A percentile compares a stretch with the other conserved stretches of the same genome.
These are phyloP conservation scores for Cecidostiba fungosa DNA, from an alignment of 2,888 invertebrate species.

Conservation along the genomic window DNA sequence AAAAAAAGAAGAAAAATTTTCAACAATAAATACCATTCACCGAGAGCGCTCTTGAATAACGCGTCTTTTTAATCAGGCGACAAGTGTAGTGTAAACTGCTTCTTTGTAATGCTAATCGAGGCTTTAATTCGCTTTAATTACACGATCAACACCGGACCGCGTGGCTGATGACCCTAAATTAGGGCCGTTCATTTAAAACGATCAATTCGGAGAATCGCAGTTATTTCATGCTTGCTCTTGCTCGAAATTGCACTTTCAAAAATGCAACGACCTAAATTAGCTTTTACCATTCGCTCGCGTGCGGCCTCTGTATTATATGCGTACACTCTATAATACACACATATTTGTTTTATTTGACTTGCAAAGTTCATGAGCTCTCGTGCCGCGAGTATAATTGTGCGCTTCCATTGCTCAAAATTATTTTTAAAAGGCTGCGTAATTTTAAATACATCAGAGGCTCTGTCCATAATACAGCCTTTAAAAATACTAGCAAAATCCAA, in stretches of 20 bases:
- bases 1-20: too few relatives aligned
- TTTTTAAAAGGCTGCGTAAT: not conserved
- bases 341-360: conserved; percentile 38
- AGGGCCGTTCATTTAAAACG: conserved; percentile 28
- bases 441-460: too few relatives aligned
- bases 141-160: conserved; percentile 22
- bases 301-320: not conserved
- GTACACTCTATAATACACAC: not conserved
- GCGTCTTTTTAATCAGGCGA: not conserved
- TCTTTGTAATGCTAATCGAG: conserved; percentile 46
- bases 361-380: conserved; percentile 9
- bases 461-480: too few relatives aligned
- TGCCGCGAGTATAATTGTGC: conserved; percentile 3
- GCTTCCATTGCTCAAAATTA: not conserved
- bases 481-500: too few relatives aligned
- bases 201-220: conserved; percentile 58
- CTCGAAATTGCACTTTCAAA: conserved; percentile 55
- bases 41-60: not conserved
- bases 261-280: conserved; percentile 51
- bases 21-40: too few relatives aligned
- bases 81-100: conserved; percentile 42
- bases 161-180: conserved; percentile 45
- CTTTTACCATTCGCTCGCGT: not conserved
- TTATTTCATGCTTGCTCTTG: conserved; percentile 47
- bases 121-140: conserved; percentile 55